phyloP scores from a whole-genome alignment of 1,140 invertebrate genomes.

The Ridgeia piscesae region DNA sequence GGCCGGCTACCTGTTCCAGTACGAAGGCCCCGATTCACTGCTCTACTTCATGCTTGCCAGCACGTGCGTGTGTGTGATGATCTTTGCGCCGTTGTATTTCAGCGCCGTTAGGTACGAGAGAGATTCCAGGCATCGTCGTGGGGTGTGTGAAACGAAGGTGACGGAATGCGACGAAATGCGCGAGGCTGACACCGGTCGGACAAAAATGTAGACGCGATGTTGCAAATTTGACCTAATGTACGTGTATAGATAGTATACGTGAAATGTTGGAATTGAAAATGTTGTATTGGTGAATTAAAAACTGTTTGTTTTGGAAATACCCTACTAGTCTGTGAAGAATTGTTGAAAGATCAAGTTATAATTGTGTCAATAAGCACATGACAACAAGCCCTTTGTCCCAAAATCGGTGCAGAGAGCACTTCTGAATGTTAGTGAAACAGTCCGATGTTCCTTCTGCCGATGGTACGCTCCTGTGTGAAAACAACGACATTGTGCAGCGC shows the following conservation, averaged over 20 bases:
- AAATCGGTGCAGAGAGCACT: no score
- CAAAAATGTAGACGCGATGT: background rate
- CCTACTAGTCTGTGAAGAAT: background rate
- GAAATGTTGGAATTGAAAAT: background rate
- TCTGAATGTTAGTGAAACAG: no score
- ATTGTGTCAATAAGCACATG: no score
- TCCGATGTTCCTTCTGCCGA: no score
- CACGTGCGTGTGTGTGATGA: background rate
- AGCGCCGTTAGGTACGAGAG: background rate
- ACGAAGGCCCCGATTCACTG: constrained; percentile 32
- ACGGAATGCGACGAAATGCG: background rate
- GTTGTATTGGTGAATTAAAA: background rate
- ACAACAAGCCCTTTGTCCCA: no score
- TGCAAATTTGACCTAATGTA: background rate
- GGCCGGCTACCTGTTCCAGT: constrained; percentile 38
- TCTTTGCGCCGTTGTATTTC: background rate
- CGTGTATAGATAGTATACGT: background rate
- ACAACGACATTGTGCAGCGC: no score
- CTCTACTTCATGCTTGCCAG: constrained; percentile 34
- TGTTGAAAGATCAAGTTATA: background rate
- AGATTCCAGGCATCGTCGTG: background rate
- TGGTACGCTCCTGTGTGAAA: no score
- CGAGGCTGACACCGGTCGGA: background rate
- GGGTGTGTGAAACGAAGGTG: background rate
- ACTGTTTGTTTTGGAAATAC: background rate